These are phyloP conservation scores for Ammospiza nelsoni DNA, from an alignment of 2,113 vertebrate species.

Conservation along the genomic window DNA sequence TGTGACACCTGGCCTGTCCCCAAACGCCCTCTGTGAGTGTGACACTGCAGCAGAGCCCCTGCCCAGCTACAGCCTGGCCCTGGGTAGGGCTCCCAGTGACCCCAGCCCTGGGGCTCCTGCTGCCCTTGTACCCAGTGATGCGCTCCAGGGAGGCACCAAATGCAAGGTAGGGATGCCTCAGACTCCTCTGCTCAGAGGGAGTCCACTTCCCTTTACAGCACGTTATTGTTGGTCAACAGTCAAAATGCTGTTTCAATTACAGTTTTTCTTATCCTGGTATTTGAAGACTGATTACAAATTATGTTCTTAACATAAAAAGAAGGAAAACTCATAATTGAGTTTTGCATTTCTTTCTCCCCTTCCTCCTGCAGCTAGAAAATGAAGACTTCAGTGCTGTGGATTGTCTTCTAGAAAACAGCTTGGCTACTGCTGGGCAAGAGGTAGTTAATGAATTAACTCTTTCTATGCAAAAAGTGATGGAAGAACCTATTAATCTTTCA, in stretches of 20 bases:
- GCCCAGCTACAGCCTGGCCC: constrained; percentile 46
- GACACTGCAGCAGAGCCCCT: constrained; percentile 70
- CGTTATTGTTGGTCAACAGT: background rate
- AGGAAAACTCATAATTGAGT: background rate
- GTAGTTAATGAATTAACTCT: constrained; percentile 64
- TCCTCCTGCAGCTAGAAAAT: constrained; percentile 66
- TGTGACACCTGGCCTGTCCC: constrained; percentile 10
- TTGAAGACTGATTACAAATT: background rate
- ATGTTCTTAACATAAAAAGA: background rate
- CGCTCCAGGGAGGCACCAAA: constrained; percentile 66
- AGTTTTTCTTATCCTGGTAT: background rate
- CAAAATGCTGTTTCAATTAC: background rate
- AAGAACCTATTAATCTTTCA: constrained; percentile 84
- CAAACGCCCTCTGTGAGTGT: constrained; percentile 45
- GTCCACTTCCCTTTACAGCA: background rate
- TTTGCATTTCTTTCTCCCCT: background rate
- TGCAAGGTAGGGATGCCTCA: constrained; percentile 76
- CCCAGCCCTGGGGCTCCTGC: constrained; percentile 60
- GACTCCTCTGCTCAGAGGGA: background rate
- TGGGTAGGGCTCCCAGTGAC: constrained; percentile 45
- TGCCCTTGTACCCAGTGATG: constrained; percentile 40
- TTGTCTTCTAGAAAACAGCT: constrained; percentile 52
- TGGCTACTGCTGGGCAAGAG: constrained; percentile 22
- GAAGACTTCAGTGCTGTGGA: constrained; percentile 60
- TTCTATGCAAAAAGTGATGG: constrained; percentile 74